Evolutionary conservation across 1,140 invertebrate genomes (phyloP), one percentile per base, ranked within the genome.

Genomic region (Eulimnadia texana): DNA sequence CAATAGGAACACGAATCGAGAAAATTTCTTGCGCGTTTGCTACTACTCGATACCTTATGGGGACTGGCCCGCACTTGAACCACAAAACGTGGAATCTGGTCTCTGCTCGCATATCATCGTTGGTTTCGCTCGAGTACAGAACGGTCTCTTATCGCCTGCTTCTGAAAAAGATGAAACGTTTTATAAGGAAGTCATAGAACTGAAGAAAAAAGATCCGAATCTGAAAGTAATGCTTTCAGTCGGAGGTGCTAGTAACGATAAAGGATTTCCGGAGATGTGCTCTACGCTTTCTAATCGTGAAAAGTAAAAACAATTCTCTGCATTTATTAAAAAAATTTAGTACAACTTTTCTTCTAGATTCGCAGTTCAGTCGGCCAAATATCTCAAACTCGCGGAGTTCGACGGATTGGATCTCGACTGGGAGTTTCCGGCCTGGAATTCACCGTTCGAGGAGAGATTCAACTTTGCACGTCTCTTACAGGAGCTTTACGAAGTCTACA

Each of bases 331-430:
- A n/a, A n/a, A n/a, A n/a, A n/a, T n/a, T n/a, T n/a, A n/a, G n/a
- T n/a, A n/a, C n/a, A n/a, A n/a, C n/a, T n/a, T n/a, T 28, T 13
- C 6, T 69, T 69, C 23, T 63, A 82, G 78, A 60, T 90, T 91
- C 69, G 82, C 89, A 50, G 73, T 73, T 63, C 83, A 84, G 1
- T 73, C 85, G 2, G 76, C 83, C 63, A 69, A 77, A 53, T 71
- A 81, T 11, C 70, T 86, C n/a, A 75, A 76, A 62, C 72, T 72
- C n/a, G 82, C 81, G 66, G 73, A 74, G 59, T 73, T 91, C 19
- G 86, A 91, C 74, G 89, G 89, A 23, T 73, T 91, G 6, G 89
- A 93, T 71, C 69, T 91, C 50, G 89, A 93, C 68, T 92, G 88
- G 88, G 89, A 93, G 71, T 93, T 90, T 71, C 90, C 90, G 10